Base-by-base conservation (phyloP, 2,888 invertebrate genomes). In the Drosophila sordidula region DNA sequence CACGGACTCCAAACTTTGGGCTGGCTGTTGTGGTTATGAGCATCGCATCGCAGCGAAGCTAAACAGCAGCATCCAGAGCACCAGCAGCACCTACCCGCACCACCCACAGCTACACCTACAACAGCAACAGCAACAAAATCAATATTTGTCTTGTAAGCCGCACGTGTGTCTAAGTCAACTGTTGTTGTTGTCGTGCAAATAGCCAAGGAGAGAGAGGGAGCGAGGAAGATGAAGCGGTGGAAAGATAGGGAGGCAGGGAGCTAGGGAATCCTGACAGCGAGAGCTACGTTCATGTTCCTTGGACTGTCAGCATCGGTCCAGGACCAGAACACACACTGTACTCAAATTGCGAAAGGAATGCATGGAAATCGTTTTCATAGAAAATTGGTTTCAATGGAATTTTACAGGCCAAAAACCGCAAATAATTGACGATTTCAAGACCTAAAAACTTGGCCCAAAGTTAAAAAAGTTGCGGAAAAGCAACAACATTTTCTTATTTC, bases 131-230 rank as follows among this genome's bases (percentile, higher is more conserved):
- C 78, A 78, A 68, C 67, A 85, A 77, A 83, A 82, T 87, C 83
- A 85, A 83, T 83, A 83, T 83, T 87, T 82, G 67, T 82, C 82
- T 83, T 87, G 87, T 87, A 81, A 81, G 74, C 87, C 88, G 79
- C 85, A 83, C 87, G 85, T 83, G 82, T 81, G 70, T 70, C 50
- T 56, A 41, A 38, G 41, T 62, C 50, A 50, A 26, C 54, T 70
- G 56, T 58, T 64, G 44, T 59, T 56, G 68, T 58, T 64, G 57
- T 45, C 66, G 68, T 52, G 44, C 46, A 67, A 72, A 57, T 42
- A 39, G n/a, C 16, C 4, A 9, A 25, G 12, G 29, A 45, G 56
- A 29, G 25, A 9, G n/a, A 5, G 32, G 26, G 46, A 14, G n/a
- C 16, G n/a, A 22, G 11, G 26, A 3, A 11, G 12, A 11, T 29